These are phyloP conservation scores for Criorhina ranunculi DNA, from an alignment of 2,888 invertebrate species.

Conservation along the genomic window DNA sequence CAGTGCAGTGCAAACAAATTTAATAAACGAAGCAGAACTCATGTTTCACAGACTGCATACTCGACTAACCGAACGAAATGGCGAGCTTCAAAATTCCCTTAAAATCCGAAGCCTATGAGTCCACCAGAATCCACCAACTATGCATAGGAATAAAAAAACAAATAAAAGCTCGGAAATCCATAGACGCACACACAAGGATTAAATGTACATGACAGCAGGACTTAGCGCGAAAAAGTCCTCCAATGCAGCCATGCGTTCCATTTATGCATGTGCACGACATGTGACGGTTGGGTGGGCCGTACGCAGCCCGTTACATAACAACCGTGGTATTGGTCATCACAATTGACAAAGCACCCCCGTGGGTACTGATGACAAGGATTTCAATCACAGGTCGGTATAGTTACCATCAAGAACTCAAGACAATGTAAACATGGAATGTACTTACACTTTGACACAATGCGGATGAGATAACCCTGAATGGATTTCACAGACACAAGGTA, in stretches of 20 bases:
- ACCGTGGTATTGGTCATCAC: slow-evolving; percentile 1
- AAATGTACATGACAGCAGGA: slow-evolving; percentile 59
- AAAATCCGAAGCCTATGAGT: slow-evolving; percentile 22
- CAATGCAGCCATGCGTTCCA: slow-evolving; percentile 20
- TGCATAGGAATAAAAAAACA: slow-evolving; percentile 4
- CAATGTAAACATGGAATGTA: not conserved
- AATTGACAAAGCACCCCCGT: slow-evolving; percentile 5
- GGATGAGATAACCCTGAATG: not conserved
- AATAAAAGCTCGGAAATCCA: slow-evolving; percentile 22
- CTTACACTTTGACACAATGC: slow-evolving; percentile 3
- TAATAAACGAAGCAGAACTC: slow-evolving; percentile 68
- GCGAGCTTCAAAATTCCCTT: slow-evolving; percentile 23
- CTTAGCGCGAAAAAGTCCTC: not conserved
- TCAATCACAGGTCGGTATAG: slow-evolving; percentile 1
- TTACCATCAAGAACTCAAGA: not conserved
- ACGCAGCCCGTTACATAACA: not conserved
- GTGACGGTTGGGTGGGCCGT: not conserved
- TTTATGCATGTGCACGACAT: slow-evolving; percentile 47
- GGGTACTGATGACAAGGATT: slow-evolving; percentile 9
- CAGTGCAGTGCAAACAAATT: slow-evolving; percentile 67
- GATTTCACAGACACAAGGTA: not conserved
- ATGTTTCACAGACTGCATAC: slow-evolving; percentile 48
- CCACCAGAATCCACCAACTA: slow-evolving; percentile 23
- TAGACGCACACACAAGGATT: slow-evolving; percentile 39
- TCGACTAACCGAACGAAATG: slow-evolving; percentile 37